Conservation (phyloP, 2,113 vertebrate species). For the Apodemus speciosus region DNA sequence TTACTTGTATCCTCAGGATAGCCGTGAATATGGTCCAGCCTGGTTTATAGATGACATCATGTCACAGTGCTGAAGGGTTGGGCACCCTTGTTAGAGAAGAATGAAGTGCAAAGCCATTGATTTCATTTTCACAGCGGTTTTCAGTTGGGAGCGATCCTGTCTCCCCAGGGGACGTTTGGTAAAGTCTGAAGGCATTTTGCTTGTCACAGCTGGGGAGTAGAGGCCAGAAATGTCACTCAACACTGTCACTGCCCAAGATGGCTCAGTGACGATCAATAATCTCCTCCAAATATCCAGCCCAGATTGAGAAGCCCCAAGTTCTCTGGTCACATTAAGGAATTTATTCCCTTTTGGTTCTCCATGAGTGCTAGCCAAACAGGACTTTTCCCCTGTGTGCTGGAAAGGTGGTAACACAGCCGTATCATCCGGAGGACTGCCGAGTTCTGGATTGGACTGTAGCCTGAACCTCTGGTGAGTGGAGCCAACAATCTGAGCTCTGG, state of each 20-base stretch:
- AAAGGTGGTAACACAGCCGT: not conserved
- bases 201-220: not conserved
- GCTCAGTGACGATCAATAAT: not conserved
- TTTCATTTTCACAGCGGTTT: not conserved
- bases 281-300: not conserved
- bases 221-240: not conserved
- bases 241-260: not conserved
- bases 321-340: not conserved
- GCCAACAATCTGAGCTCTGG: conserved; percentile 3
- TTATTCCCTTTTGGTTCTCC: not conserved
- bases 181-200: not conserved
- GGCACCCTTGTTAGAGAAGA: not conserved
- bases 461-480: not conserved
- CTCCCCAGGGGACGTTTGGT: not conserved
- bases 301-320: conserved; percentile 19
- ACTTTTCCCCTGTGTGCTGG: not conserved
- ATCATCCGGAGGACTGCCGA: not conserved
- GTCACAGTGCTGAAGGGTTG: not conserved
- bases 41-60: not conserved
- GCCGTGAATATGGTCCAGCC: not conserved
- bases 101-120: not conserved
- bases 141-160: not conserved
- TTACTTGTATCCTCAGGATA: not conserved
- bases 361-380: not conserved
- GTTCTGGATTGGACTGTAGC: not conserved